Evolutionary conservation across 2,113 vertebrate species (phyloP).

Genomic region (Varanus komodoensis): DNA sequence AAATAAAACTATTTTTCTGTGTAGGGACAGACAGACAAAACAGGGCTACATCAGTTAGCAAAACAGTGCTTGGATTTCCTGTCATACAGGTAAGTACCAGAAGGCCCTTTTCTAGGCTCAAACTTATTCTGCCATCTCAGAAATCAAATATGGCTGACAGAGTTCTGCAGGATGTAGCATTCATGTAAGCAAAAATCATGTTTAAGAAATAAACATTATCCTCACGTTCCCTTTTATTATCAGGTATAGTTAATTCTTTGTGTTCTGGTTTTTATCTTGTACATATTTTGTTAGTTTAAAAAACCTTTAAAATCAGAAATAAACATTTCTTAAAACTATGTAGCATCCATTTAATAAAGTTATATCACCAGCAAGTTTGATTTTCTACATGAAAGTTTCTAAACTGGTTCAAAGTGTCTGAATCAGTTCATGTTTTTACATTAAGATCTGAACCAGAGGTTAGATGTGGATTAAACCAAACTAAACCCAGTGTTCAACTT

Average conservation of each 20-base stretch:
- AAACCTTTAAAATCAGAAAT: not conserved
- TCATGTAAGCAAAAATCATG: not conserved
- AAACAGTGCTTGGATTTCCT: not conserved
- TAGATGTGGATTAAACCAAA: not conserved
- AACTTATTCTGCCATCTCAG: not conserved
- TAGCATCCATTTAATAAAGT: not conserved
- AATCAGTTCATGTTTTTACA: not conserved
- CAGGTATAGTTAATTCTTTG: not conserved
- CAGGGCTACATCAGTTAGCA: not conserved
- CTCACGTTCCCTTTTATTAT: not conserved
- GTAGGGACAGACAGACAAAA: not conserved
- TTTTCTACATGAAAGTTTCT: not conserved
- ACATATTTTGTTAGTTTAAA: not conserved
- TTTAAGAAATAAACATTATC: not conserved
- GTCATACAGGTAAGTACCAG: not conserved
- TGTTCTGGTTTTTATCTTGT: not conserved
- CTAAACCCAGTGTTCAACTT: not conserved
- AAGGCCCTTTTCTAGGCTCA: not conserved
- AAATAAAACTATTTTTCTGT: not conserved
- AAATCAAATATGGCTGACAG: not conserved
- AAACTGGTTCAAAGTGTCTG: not conserved
- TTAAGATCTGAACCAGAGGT: not conserved
- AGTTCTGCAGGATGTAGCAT: not conserved
- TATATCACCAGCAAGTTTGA: not conserved
- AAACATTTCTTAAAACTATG: not conserved